Evolutionary conservation across 2,113 vertebrate genomes (phyloP).

Genomic region (Oreochromis spilurus): DNA sequence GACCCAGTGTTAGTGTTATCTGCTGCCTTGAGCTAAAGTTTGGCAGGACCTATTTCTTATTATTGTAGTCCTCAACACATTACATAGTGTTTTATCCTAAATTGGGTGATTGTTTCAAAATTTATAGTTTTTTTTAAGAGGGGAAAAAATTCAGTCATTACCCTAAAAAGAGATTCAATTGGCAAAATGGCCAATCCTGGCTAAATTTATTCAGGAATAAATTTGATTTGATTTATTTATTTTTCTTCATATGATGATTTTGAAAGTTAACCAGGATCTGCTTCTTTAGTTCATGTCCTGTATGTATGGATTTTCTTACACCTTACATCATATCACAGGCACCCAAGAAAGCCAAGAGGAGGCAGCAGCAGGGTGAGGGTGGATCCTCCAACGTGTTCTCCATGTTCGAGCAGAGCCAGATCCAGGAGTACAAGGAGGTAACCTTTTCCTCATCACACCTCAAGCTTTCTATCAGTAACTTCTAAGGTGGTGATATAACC

Average conservation of each 20-base stretch:
- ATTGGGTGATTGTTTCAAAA: neutral
- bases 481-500: neutral
- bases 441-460: conserved; percentile 11
- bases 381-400: conserved; percentile 92
- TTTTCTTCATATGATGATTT: neutral
- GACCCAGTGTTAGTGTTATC: neutral
- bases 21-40: neutral
- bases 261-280: neutral
- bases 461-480: neutral
- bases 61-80: neutral
- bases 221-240: neutral
- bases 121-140: neutral
- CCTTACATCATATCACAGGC: conserved; percentile 65
- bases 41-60: neutral
- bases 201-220: neutral
- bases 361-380: conserved; percentile 76
- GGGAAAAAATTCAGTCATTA: neutral
- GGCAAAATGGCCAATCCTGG: neutral
- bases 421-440: conserved; percentile 96
- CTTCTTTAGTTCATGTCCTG: neutral
- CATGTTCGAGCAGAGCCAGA: conserved; percentile 96
- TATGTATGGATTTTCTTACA: neutral
- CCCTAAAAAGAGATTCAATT: neutral
- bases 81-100: neutral
- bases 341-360: conserved; percentile 93